These are phyloP conservation scores for Wasmannia auropunctata DNA, from an alignment of 1,140 invertebrate species.

Conservation along the genomic window DNA sequence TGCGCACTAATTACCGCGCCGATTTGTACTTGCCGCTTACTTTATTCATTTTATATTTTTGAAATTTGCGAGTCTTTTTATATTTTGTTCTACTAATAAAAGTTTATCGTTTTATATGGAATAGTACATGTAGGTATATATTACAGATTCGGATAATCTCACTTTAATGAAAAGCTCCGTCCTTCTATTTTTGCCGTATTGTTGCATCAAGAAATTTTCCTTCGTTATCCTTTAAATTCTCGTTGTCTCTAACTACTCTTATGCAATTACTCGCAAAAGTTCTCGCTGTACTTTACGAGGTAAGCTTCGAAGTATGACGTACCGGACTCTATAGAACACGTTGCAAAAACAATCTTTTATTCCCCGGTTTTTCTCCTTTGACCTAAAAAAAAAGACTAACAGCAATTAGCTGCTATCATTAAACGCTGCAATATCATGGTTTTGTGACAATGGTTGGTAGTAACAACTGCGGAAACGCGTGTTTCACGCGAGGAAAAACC, in stretches of 20 bases:
- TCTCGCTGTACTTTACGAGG: not conserved
- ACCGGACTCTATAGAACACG: not conserved
- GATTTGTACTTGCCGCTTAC: too few species aligned
- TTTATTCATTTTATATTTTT: too few species aligned
- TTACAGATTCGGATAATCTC: not conserved
- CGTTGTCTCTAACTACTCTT: not conserved
- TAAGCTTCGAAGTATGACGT: constrained; percentile 29
- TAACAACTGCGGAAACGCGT: not conserved
- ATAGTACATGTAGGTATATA: not conserved
- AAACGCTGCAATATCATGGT: not conserved
- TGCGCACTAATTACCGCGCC: too few species aligned
- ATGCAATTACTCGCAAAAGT: constrained; percentile 1
- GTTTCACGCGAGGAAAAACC: not conserved
- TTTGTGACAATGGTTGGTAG: not conserved
- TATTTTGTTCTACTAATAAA: too few species aligned
- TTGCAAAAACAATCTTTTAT: constrained; percentile 1
- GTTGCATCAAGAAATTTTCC: not conserved
- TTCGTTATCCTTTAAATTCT: not conserved
- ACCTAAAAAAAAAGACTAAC: not conserved
- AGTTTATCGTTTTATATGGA: not conserved
- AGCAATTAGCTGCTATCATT: not conserved
- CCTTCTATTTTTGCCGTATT: not conserved
- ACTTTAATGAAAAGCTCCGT: not conserved
- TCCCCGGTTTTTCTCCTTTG: not conserved
- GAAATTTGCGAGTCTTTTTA: too few species aligned